Base-by-base conservation (phyloP, 2,888 invertebrate genomes). In the Hydrotaea diabolus region DNA sequence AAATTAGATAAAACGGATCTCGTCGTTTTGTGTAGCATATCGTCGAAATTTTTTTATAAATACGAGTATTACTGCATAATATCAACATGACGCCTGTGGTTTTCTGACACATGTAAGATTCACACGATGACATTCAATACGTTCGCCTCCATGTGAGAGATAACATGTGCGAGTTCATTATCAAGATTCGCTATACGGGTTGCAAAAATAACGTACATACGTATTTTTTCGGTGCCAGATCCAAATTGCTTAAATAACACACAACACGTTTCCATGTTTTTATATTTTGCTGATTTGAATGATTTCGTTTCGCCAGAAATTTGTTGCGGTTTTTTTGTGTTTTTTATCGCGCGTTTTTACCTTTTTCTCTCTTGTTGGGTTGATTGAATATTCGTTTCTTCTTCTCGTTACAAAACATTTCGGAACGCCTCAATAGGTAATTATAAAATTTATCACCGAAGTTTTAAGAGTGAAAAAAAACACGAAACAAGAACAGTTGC, bases 91-190 rank as follows among this genome's bases (percentile, higher is more conserved):
- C 2, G 31, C 7, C 31, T 55, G 55, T 11, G 55, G 55, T 55
- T 55, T 55, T 55, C 0, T 21, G 19, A 55, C 55, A 53, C 21
- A 21, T 4, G 5, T 11, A 55, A 55, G 19, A 21, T 55, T 21
- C 17, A 55, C 55, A 55, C n/a, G n/a, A n/a, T 55, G 55, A 55
- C 55, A 55, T 55, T 21, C 55, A 21, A 55, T 55, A 21, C 19
- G 11, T 21, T 55, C 17, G 39, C 39, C 39, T 21, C 53, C n/a
- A 53, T 55, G 21, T 55, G 9, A 19, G 46, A 36, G 39, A 39
- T 39, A 39, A 39, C 13, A 21, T 19, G 21, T 55, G 19, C 17
- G 7, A 55, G 55, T 55, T 55, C 55, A 55, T 55, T 55, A 55
- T 55, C 55, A 55, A 55, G 19, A 55, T 55, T 55, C 9, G 4